Evolutionary conservation across 2,888 invertebrate species (phyloP).

Genomic region (Cheilosia scutellata): DNA sequence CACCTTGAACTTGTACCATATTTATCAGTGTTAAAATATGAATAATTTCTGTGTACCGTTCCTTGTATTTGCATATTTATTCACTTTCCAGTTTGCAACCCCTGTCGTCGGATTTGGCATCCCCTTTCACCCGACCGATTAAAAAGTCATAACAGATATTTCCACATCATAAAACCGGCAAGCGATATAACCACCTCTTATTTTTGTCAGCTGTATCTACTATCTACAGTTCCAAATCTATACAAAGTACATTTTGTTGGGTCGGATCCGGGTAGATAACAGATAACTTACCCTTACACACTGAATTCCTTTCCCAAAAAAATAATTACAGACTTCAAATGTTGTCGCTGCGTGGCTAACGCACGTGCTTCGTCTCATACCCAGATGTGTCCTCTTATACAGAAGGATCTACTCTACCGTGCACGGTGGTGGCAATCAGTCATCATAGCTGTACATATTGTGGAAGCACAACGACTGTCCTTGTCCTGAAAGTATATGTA

Average conservation of each 20-base stretch:
- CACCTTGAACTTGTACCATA: conserved; percentile 15
- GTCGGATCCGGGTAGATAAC: conserved; percentile 39
- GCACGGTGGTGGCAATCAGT: conserved; percentile 49
- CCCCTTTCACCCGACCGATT: conserved; percentile 50
- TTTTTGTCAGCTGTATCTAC: conserved; percentile 27
- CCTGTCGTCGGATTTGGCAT: conserved; percentile 4
- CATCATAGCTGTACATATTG: conserved; percentile 29
- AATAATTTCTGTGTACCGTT: conserved; percentile 16
- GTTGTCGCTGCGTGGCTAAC: conserved; percentile 22
- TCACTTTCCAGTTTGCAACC: conserved; percentile 36
- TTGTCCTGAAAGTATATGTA: conserved; percentile 9
- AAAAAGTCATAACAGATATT: conserved; percentile 75
- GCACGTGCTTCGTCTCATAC: conserved; percentile 65
- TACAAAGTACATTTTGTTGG: conserved; percentile 33
- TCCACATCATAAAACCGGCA: conserved; percentile 72
- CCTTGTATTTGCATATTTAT: conserved; percentile 49
- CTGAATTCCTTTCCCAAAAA: conserved; percentile 20
- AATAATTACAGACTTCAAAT: conserved; percentile 57
- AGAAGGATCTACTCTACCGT: conserved; percentile 23
- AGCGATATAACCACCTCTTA: conserved; percentile 51
- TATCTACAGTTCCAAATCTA: conserved; percentile 54
- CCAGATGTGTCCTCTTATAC: conserved; percentile 50
- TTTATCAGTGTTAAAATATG: not conserved
- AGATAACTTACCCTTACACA: conserved; percentile 45
- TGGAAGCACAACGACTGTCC: conserved; percentile 40